Base-by-base conservation (phyloP, 1,140 invertebrate species). In the Drosophila yakuba region DNA sequence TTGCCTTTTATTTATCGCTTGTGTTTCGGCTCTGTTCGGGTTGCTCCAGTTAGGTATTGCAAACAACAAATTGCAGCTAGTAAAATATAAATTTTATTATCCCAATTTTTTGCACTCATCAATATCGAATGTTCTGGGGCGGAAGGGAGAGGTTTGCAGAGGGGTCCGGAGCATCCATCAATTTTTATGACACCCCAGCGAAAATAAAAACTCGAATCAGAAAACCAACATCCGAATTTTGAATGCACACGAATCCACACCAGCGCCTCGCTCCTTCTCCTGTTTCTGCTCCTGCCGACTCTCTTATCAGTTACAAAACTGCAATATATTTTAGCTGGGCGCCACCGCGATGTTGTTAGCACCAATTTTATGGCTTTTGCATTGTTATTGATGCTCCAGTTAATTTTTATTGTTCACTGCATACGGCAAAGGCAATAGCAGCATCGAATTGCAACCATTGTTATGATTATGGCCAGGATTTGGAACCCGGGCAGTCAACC, bases 111-210 rank as follows among this genome's bases (percentile, higher is more conserved):
- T 62, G 76, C 72, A 61, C 74, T 82, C 62, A 89, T 83, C 83
- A 88, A 78, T 88, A 79, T 69, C 51, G 69, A 74, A 78, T 68
- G 69, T 54, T 35, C 36, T 47, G 38, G 45, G 14, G 7, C 7
- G 10, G 23, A 11, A 12, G 15, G 15, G 47, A 10, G n/a, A 28
- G 11, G 45, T 25, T 20, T 17, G 50, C 8, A 2, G 25, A 20
- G 38, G 43, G 36, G 38, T 28, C n/a, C 12, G 23, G 58, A 28
- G 79, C 79, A 89, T 88, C 66, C 80, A 88, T 88, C 83, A 88
- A 89, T 80, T 88, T 88, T 88, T 88, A 88, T 83, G 80, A 80
- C 72, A 63, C 84, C 79, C 83, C 63, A 80, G 83, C 80, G 83
- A 80, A 73, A 77, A 51, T 61, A 78, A 71, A 71, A 78, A 44